phyloP scores from a whole-genome alignment of 2,797 vertebrate genomes.

The Sebastiscus tertius region DNA sequence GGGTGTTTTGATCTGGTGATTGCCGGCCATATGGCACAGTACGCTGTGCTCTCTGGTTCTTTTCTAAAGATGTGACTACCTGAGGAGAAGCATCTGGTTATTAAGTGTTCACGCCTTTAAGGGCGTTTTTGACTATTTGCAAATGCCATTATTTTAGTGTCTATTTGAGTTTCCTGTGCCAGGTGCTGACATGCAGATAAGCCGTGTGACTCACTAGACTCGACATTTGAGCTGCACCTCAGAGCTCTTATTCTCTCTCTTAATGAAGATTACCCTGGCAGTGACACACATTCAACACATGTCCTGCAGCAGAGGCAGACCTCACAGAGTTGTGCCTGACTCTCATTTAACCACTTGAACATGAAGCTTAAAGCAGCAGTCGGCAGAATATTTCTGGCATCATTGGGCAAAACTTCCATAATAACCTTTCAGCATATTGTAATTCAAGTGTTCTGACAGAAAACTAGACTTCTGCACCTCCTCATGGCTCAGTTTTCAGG shows the following conservation, averaged over 20 bases:
- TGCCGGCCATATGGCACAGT: background rate
- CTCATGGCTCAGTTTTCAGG: no score
- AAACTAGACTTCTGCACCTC: no score
- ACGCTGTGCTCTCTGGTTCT: background rate
- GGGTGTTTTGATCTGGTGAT: background rate
- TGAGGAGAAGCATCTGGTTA: background rate
- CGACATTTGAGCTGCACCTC: conserved; percentile 35
- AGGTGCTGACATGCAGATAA: background rate
- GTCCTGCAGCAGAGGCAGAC: background rate
- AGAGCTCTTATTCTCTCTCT: conserved; percentile 7
- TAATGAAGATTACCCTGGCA: conserved; percentile 47
- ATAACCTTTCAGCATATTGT: no score
- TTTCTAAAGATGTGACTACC: background rate
- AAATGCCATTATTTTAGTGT: background rate
- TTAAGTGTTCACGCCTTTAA: background rate
- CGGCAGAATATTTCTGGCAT: no score
- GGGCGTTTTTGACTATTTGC: background rate
- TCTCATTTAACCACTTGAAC: background rate
- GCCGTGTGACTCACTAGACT: background rate
- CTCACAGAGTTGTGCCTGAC: background rate
- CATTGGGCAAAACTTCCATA: no score
- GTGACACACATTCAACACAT: conserved; percentile 4
- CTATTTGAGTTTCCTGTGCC: background rate
- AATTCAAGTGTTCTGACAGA: no score
- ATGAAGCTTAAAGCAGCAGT: background rate